Evolutionary conservation across 2,888 invertebrate species (phyloP).

Genomic region (Pomacea canaliculata): DNA sequence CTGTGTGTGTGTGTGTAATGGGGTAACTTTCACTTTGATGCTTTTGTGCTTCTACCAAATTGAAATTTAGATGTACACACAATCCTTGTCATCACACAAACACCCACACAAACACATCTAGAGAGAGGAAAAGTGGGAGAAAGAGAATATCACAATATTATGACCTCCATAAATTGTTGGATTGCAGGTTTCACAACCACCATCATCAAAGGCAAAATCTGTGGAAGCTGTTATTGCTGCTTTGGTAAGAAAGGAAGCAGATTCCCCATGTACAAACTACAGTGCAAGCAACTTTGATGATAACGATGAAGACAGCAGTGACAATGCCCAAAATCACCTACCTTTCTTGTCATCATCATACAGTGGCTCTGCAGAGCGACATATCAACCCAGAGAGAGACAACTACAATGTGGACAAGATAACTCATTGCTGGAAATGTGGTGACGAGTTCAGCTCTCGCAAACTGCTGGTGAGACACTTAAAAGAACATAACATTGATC

Average conservation of each 20-base stretch:
- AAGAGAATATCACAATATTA: too few relatives aligned
- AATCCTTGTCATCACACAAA: too few relatives aligned
- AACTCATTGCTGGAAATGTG: constrained; percentile 63
- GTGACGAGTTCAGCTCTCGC: constrained; percentile 54
- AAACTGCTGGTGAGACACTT: constrained; percentile 63
- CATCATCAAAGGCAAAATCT: background rate
- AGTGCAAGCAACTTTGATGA: background rate
- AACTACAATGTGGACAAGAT: constrained; percentile 67
- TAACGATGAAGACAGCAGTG: background rate
- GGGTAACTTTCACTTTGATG: too few relatives aligned
- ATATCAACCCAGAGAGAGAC: constrained; percentile 64
- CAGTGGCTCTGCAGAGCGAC: constrained; percentile 45
- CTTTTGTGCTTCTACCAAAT: too few relatives aligned
- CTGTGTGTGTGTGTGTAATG: too few relatives aligned
- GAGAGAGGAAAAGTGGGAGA: too few relatives aligned
- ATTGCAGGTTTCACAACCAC: too few relatives aligned
- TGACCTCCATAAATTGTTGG: too few relatives aligned
- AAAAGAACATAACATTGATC: constrained; percentile 71
- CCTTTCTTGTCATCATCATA: background rate
- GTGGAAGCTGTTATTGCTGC: constrained; percentile 1
- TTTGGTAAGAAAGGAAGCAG: constrained; percentile 10
- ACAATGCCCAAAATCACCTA: background rate
- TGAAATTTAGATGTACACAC: too few relatives aligned
- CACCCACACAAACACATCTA: too few relatives aligned
- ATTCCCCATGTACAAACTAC: background rate